phyloP scores from a whole-genome alignment of 2,113 vertebrate species.

The Actenoides hombroni region DNA sequence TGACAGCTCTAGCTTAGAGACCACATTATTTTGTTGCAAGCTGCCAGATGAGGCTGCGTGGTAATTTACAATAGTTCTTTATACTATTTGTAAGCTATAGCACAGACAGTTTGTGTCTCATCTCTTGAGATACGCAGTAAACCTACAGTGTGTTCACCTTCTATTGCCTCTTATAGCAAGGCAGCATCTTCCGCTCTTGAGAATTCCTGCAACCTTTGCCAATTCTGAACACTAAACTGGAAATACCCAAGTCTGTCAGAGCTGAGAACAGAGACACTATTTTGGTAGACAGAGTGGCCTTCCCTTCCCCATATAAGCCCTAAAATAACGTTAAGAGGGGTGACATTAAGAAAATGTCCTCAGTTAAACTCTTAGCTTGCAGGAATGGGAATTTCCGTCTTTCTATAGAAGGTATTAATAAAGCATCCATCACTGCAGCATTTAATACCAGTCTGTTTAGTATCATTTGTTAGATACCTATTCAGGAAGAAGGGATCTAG shows the following conservation, averaged over 20 bases:
- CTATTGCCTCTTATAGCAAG: neutral
- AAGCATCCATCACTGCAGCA: neutral
- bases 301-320: neutral
- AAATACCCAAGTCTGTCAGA: neutral
- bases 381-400: neutral
- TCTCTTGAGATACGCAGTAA: neutral
- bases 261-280: constrained; percentile 22
- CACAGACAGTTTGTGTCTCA: neutral
- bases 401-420: neutral
- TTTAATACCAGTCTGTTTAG: neutral
- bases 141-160: neutral
- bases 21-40: neutral
- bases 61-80: neutral
- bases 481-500: neutral
- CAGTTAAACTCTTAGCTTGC: neutral
- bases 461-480: neutral
- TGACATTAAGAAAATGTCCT: neutral
- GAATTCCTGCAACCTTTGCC: constrained; percentile 3
- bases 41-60: neutral
- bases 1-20: neutral
- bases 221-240: constrained; percentile 45
- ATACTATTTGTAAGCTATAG: neutral
- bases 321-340: neutral
- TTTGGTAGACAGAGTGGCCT: constrained; percentile 9
- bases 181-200: constrained; percentile 15